phyloP scores from a whole-genome alignment of 2,888 invertebrate species.

The Synergus japonicus region DNA sequence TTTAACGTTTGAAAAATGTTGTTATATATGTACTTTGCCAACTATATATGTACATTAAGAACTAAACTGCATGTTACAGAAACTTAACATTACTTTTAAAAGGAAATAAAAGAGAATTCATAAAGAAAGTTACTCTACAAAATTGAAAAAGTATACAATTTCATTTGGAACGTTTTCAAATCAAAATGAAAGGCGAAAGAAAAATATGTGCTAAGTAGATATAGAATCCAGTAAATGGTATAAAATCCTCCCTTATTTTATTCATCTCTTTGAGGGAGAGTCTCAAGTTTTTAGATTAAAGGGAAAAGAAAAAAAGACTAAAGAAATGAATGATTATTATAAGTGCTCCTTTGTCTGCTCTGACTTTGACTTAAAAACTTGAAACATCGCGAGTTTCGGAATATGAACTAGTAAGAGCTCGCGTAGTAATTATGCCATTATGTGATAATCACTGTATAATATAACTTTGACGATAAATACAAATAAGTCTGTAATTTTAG shows the following conservation, averaged over 20 bases:
- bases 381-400: neutral
- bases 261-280: neutral
- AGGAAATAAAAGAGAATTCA: neutral
- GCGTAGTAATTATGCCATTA: neutral
- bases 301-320: neutral
- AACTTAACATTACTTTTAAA: neutral
- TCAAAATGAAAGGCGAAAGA: neutral
- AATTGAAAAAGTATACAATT: too few relatives aligned
- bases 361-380: neutral
- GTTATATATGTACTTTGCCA: neutral
- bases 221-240: neutral
- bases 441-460: conserved; percentile 16
- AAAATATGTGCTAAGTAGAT: neutral
- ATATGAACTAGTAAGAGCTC: neutral
- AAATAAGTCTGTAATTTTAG: conserved; percentile 27
- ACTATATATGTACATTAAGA: neutral
- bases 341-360: neutral
- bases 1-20: conserved; percentile 41
- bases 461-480: conserved; percentile 7
- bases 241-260: neutral
- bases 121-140: too few relatives aligned
- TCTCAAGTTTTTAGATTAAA: neutral
- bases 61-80: neutral
- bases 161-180: too few relatives aligned
- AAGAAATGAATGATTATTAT: neutral